Conservation (phyloP, 2,113 vertebrate species). For the Pelmatolapia mariae region DNA sequence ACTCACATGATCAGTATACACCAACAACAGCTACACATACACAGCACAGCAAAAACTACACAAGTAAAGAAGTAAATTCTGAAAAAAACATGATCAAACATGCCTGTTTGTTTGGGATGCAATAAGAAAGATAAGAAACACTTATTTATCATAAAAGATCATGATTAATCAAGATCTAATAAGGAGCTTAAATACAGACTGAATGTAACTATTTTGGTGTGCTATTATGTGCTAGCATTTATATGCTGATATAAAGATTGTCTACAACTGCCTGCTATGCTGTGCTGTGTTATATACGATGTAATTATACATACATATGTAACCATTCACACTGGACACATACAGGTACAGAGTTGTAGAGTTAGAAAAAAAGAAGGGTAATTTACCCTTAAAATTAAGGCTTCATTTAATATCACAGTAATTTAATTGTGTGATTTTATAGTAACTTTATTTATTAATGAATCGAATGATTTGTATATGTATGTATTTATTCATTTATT, state of each 20-base stretch:
- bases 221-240: not conserved
- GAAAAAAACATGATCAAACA: not conserved
- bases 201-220: not conserved
- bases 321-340: not conserved
- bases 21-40: not conserved
- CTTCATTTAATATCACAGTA: not conserved
- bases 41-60: not conserved
- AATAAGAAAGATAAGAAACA: not conserved
- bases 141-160: not conserved
- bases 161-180: not conserved
- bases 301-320: not conserved
- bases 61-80: not conserved
- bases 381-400: not conserved
- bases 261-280: not conserved
- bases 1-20: not conserved
- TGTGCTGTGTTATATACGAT: not conserved
- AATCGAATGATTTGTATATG: not conserved
- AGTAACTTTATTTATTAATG: not conserved
- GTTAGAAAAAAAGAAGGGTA: not conserved
- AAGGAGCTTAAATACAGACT: not conserved
- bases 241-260: not conserved
- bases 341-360: not conserved
- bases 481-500: not conserved
- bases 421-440: not conserved
- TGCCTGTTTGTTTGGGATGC: not conserved